Percentiles rank a stretch among this genome's conserved stretches.
Conservation (phyloP, 2,113 vertebrate genomes). For the Pterophyllum scalare region DNA sequence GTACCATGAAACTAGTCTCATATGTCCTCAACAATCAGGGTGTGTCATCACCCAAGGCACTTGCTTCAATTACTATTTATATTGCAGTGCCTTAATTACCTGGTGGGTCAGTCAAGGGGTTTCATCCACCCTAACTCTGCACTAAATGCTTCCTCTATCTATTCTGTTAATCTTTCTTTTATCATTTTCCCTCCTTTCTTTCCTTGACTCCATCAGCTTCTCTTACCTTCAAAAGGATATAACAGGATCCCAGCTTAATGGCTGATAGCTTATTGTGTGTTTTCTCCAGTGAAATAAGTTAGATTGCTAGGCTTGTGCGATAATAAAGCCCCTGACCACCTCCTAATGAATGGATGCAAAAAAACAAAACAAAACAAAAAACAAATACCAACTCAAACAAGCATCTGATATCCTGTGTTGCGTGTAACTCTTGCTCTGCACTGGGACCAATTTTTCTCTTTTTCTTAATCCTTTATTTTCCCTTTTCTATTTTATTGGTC, state of each 20-base stretch:
- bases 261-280: neutral
- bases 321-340: neutral
- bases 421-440: neutral
- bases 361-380: neutral
- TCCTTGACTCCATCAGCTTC: neutral
- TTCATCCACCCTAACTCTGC: slow-evolving; percentile 2
- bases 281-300: neutral
- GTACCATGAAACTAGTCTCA: slow-evolving; percentile 3
- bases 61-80: slow-evolving; percentile 41
- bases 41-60: slow-evolving; percentile 24
- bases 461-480: slow-evolving; percentile 28
- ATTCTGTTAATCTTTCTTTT: neutral
- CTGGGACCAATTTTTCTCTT: neutral
- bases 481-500: neutral
- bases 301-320: neutral
- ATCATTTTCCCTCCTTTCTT: neutral
- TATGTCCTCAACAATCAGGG: slow-evolving; percentile 45
- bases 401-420: slow-evolving; percentile 18
- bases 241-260: neutral
- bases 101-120: slow-evolving; percentile 20
- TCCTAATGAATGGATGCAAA: slow-evolving; percentile 14
- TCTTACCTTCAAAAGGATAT: neutral
- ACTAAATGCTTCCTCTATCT: neutral
- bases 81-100: slow-evolving; percentile 48
- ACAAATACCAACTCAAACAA: slow-evolving; percentile 10